Evolutionary conservation across 1,140 invertebrate genomes (phyloP).

Genomic region (Psilanteris sp.): DNA sequence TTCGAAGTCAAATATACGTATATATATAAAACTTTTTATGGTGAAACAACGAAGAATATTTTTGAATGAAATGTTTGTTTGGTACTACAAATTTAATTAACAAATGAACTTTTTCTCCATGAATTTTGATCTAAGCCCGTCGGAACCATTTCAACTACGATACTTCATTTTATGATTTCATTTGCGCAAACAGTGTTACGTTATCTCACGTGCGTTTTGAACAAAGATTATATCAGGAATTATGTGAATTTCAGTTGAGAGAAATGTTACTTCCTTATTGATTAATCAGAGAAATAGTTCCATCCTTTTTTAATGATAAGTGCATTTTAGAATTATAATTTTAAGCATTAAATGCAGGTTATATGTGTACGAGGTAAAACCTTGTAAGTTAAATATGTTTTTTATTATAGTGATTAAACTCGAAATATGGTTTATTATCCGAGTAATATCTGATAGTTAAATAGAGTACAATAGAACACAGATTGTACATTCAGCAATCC

Average conservation of each 20-base stretch:
- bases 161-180: constrained; percentile 34
- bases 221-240: constrained; percentile 1
- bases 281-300: constrained; percentile 5
- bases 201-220: neutral
- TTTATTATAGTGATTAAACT: neutral
- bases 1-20: constrained; percentile 48
- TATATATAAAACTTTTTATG: constrained; percentile 30
- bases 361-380: too few relatives aligned
- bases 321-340: too few relatives aligned
- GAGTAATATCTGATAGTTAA: constrained; percentile 12
- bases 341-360: too few relatives aligned
- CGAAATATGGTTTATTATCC: constrained; percentile 11
- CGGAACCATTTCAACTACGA: constrained; percentile 1
- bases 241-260: constrained; percentile 2
- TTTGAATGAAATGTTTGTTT: constrained; percentile 38
- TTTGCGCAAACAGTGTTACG: constrained; percentile 12
- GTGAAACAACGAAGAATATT: constrained; percentile 25
- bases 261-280: neutral
- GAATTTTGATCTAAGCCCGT: constrained; percentile 10
- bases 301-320: too few relatives aligned
- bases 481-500: constrained; percentile 19
- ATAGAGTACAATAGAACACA: constrained; percentile 8
- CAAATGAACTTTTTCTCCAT: constrained; percentile 26
- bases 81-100: constrained; percentile 43
- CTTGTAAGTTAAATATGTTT: too few relatives aligned